phyloP scores from a whole-genome alignment of 2,888 invertebrate species.

The Clostera curtula region DNA sequence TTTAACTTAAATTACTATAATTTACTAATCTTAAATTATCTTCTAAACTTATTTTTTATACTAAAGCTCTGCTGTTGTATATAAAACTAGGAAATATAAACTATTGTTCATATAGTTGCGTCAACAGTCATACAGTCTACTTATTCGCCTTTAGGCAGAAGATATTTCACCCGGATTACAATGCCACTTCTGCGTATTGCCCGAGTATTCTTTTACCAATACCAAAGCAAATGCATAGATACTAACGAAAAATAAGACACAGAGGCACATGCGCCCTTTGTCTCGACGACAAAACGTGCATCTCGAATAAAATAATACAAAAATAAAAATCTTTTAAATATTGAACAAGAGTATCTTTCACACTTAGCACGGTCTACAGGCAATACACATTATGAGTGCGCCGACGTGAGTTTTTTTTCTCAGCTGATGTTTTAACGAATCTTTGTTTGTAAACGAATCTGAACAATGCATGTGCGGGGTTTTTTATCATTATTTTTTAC shows the following conservation, averaged over 20 bases:
- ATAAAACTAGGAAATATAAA: too few relatives aligned
- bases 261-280: constrained; percentile 49
- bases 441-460: constrained; percentile 63
- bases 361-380: constrained; percentile 57
- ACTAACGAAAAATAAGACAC: constrained; percentile 63
- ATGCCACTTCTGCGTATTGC: too few relatives aligned
- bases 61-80: too few relatives aligned
- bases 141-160: too few relatives aligned
- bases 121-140: too few relatives aligned
- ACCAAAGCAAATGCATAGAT: constrained; percentile 69
- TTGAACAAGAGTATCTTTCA: constrained; percentile 70
- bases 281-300: constrained; percentile 59
- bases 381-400: constrained; percentile 61
- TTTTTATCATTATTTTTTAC: constrained; percentile 36
- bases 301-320: constrained; percentile 68
- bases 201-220: too few relatives aligned
- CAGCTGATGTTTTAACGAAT: constrained; percentile 50
- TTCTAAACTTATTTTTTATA: too few relatives aligned
- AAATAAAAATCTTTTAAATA: constrained; percentile 71
- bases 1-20: too few relatives aligned
- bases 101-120: too few relatives aligned
- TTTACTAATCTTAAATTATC: too few relatives aligned
- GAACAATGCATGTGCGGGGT: constrained; percentile 43
- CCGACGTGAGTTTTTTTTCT: constrained; percentile 51
- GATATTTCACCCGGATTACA: too few relatives aligned